Evolutionary conservation across 1,140 invertebrate species (phyloP).

Genomic region (Zaprionus africanus): DNA sequence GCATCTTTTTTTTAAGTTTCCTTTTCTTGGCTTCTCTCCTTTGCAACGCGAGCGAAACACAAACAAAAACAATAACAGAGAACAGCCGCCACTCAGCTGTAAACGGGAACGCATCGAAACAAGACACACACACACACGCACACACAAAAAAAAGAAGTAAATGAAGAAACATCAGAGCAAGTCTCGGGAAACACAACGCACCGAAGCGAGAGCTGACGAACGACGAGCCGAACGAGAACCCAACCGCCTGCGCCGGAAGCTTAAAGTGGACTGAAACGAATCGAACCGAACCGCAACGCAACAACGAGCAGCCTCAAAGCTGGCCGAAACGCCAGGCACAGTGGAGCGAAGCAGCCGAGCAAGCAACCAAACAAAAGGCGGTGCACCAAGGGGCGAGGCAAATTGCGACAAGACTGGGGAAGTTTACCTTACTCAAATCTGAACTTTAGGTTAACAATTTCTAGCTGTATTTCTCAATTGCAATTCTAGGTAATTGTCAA

Average conservation of each 20-base stretch:
- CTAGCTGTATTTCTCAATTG: too few species aligned
- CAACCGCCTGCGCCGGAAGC: constrained; percentile 80
- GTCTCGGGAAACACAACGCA: constrained; percentile 32
- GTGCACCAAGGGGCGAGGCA: too few species aligned
- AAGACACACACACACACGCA: constrained; percentile 22
- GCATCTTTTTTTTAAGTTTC: not conserved
- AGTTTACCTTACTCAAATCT: not conserved
- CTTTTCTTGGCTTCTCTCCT: constrained; percentile 16
- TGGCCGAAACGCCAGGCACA: constrained; percentile 39
- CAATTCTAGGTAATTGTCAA: too few species aligned
- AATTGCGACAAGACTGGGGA: not conserved
- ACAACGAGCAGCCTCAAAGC: constrained; percentile 46
- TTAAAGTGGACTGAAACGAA: constrained; percentile 75
- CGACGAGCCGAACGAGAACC: constrained; percentile 50
- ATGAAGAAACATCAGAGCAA: constrained; percentile 18
- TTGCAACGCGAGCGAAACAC: constrained; percentile 24
- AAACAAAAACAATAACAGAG: constrained; percentile 23
- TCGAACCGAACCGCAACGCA: constrained; percentile 61
- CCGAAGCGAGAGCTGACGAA: constrained; percentile 49
- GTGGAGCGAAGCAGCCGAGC: not conserved
- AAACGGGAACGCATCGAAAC: constrained; percentile 32
- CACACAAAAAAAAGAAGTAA: constrained; percentile 12
- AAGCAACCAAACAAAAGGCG: not conserved
- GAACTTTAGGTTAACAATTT: too few species aligned
- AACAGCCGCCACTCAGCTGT: constrained; percentile 57